phyloP scores from a whole-genome alignment of 2,888 invertebrate species.

The Pardosa pseudoannulata region DNA sequence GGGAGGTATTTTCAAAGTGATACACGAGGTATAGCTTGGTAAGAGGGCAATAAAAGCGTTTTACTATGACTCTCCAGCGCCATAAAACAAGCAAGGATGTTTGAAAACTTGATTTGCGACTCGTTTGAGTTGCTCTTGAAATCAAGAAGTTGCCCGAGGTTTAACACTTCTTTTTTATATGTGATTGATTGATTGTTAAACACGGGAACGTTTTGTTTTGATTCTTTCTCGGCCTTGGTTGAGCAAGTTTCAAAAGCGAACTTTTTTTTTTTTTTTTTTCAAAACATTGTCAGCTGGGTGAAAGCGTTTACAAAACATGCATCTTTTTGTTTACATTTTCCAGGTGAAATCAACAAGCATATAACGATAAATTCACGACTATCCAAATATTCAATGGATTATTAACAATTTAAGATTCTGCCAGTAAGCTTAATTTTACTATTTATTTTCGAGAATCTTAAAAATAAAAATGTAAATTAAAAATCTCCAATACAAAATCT shows the following conservation, averaged over 20 bases:
- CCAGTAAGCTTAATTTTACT: too few species aligned
- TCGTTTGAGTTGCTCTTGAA: background rate
- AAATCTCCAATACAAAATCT: too few species aligned
- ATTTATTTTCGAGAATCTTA: too few species aligned
- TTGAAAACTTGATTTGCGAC: constrained; percentile 44
- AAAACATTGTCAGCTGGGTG: too few species aligned
- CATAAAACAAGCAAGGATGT: constrained; percentile 58
- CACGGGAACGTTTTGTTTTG: constrained; percentile 6
- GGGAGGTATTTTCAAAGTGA: constrained; percentile 52
- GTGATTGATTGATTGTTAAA: background rate
- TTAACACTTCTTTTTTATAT: background rate
- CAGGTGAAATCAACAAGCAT: too few species aligned
- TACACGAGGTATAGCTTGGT: constrained; percentile 32
- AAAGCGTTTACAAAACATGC: too few species aligned
- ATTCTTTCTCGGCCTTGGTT: background rate
- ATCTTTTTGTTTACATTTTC: too few species aligned
- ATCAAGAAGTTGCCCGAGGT: background rate
- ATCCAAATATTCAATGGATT: too few species aligned
- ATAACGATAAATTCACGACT: too few species aligned
- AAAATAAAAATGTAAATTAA: too few species aligned
- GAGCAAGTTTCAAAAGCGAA: background rate
- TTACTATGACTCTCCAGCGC: constrained; percentile 49
- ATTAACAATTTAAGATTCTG: too few species aligned
- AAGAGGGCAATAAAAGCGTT: constrained; percentile 40
- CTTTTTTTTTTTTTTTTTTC: too few species aligned